Evolutionary conservation across 2,797 vertebrate species (phyloP), one percentile per base, ranked within the genome.

Genomic region (Kryptopterus vitreolus): DNA sequence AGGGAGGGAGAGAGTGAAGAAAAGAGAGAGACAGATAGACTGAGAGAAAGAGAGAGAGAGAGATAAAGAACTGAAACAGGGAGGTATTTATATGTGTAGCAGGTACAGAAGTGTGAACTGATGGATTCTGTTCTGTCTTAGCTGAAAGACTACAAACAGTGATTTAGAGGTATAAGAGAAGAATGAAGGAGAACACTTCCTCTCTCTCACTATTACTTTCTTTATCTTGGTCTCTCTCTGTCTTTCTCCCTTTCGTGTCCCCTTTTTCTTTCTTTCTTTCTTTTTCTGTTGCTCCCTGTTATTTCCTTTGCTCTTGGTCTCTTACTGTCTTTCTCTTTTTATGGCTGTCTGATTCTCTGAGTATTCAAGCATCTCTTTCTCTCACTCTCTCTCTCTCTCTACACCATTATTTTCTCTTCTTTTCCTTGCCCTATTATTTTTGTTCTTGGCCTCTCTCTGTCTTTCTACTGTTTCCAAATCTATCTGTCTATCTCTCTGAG

Each of bases 81-180:
- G 58, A 76, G 59, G 58, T 76, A 59, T 62, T 76, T 76, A 76
- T 76, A 63, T 76, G 58, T 63, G 78, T 59, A 48, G 58, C 74
- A 63, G 73, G 58, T 76, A 76, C 43, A 76, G 58, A 76, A 63
- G 43, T 80, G 74, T 57, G 24, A 81, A 80, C 78, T 79, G 79
- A 76, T 66, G 24, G 55, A 74, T 79, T 79, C 70, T 65, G 71
- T 70, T 75, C 82, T 78, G 15, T 72, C 63, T 59, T 55, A 38
- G 33, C 61, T 5, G 63, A 80, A 77, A 71, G 57, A 71, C 75
- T 85, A 77, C 76, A 74, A 80, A 73, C 46, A 69, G 78, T 48
- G 73, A 72, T 80, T 79, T 82, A 53, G 57, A 70, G 52, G 52
- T 52, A 81, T 66, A 13, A 20, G 71, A 53, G 26, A 78, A 68